Evolutionary conservation across 2,113 vertebrate species (phyloP).

Genomic region (Macaca fascicularis): T2T-MFA8v1.1 NC_088375.1:145881001-145881500

Average conservation of each 20-base stretch:
- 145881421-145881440: background rate
- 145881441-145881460: background rate
- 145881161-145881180: background rate
- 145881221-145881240: background rate
- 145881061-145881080: conserved; percentile 33
- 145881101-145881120: background rate
- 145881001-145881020: background rate
- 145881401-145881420: background rate
- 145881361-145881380: background rate
- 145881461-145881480: background rate
- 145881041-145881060: background rate
- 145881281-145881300: too few relatives aligned
- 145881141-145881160: background rate
- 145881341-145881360: background rate
- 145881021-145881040: background rate
- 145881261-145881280: background rate
- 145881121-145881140: background rate
- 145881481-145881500: conserved; percentile 9
- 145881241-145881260: background rate
- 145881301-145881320: background rate
- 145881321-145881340: background rate
- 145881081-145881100: background rate
- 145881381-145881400: background rate
- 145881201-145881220: background rate
- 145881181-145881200: background rate